Percentiles rank a stretch among this genome's conserved stretches.
Conservation (phyloP, 2,888 invertebrate genomes). For the Nephrocerus scutellatus region DNA sequence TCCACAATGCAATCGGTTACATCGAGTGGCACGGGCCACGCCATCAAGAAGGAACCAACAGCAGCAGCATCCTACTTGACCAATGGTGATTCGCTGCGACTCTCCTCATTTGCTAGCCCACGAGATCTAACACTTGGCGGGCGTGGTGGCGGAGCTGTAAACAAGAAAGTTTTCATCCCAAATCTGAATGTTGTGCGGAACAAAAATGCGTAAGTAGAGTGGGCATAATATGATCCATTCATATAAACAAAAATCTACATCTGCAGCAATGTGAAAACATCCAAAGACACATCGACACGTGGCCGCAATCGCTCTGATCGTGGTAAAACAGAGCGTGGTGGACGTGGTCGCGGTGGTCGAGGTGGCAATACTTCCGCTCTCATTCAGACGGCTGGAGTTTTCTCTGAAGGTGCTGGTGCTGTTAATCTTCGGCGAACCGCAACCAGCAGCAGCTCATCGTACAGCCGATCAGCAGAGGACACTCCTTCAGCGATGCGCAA, state of each 20-base stretch:
- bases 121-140: constrained; percentile 55
- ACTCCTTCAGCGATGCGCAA: constrained; percentile 30
- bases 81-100: constrained; percentile 28
- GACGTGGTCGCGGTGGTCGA: constrained; percentile 25
- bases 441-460: constrained; percentile 25
- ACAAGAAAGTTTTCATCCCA: constrained; percentile 56
- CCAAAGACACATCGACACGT: constrained; percentile 39
- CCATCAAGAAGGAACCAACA: constrained; percentile 17
- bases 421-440: constrained; percentile 30
- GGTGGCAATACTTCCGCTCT: constrained; percentile 33
- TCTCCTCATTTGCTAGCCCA: constrained; percentile 52
- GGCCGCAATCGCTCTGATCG: constrained; percentile 31
- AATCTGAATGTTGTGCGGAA: constrained; percentile 57
- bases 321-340: constrained; percentile 30
- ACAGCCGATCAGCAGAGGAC: constrained; percentile 32
- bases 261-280: constrained; percentile 43
- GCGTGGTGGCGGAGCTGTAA: constrained; percentile 35
- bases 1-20: neutral
- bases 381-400: constrained; percentile 44
- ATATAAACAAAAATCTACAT: neutral
- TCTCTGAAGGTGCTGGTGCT: constrained; percentile 45
- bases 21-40: constrained; percentile 27
- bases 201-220: constrained; percentile 48
- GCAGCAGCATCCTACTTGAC: constrained; percentile 26
- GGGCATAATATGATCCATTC: neutral